Evolutionary conservation across 2,888 invertebrate genomes (phyloP), one percentile per base, ranked within the genome.

Genomic region (Heliothis peltigera): DNA sequence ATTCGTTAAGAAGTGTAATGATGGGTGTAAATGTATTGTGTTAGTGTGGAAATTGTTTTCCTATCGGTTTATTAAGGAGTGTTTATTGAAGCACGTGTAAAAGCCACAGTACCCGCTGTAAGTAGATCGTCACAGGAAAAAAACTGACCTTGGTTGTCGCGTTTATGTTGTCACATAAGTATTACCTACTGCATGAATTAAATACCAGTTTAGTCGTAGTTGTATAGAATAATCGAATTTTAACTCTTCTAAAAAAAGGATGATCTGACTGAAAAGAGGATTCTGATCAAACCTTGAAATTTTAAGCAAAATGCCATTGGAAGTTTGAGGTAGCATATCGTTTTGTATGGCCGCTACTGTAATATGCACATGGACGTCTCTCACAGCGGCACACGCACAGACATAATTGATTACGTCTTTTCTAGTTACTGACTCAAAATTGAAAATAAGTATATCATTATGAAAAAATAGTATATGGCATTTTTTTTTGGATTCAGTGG

Each of bases 21-120:
- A 72, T 60, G 49, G 60, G 58, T 54, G 57, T 76, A 47, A 76
- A 71, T 73, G 77, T 70, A 46, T 55, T 42, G 75, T 59, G 49
- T 17, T 18, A 42, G 42, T 18, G 25, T 42, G 49, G 17, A 17
- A 46, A 17, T 51, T 44, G 64, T 72, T 42, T 72, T 42, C 44
- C 55, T 68, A 54, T 49, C 2, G 19, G 39, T 19, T 19, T 22
- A 47, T 39, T 35, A 39, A 39, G 12, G 19, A 21, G 15, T 46
- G 10, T 22, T 46, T 19, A 12, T 21, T 46, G 2, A 22, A 19
- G 15, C 21, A 15, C 5, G 21, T 46, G 44, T 44, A 4, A 19
- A 44, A 44, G n/a, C n/a, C n/a, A n/a, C n/a, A n/a, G n/a, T n/a
- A n/a, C n/a, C n/a, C n/a, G n/a, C n/a, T n/a, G n/a, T n/a, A n/a